Conservation (phyloP, 2,888 invertebrate genomes). For the Dryocosmus kuriphilus region DNA sequence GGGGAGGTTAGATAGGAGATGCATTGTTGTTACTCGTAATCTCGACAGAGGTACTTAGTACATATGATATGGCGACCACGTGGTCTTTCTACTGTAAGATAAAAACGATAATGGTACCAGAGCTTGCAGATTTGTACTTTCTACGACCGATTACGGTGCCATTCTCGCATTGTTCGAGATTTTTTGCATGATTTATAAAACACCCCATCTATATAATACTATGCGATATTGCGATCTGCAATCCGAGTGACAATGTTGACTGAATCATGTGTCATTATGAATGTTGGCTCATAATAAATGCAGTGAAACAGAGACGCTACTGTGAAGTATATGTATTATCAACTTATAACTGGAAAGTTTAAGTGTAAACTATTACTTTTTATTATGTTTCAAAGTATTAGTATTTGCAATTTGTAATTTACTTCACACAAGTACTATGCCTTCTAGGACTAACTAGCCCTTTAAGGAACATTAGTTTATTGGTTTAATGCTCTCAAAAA, state of each 20-base stretch:
- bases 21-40: background rate
- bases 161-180: background rate
- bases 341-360: background rate
- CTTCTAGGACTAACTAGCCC: too few species aligned
- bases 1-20: background rate
- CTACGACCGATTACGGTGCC: conserved; percentile 5
- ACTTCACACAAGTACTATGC: too few species aligned
- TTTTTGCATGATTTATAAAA: background rate
- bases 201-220: background rate
- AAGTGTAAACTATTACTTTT: too few species aligned
- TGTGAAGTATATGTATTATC: background rate
- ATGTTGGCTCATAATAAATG: background rate
- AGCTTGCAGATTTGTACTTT: background rate
- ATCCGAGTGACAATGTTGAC: background rate
- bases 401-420: too few species aligned
- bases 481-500: too few species aligned
- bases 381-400: too few species aligned
- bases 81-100: background rate
- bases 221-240: background rate
- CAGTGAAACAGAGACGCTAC: background rate
- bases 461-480: too few species aligned
- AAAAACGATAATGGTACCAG: background rate
- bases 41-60: background rate
- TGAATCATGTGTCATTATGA: background rate
- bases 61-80: background rate